phyloP scores from a whole-genome alignment of 2,888 invertebrate genomes.

The Petrophora chlorosata region DNA sequence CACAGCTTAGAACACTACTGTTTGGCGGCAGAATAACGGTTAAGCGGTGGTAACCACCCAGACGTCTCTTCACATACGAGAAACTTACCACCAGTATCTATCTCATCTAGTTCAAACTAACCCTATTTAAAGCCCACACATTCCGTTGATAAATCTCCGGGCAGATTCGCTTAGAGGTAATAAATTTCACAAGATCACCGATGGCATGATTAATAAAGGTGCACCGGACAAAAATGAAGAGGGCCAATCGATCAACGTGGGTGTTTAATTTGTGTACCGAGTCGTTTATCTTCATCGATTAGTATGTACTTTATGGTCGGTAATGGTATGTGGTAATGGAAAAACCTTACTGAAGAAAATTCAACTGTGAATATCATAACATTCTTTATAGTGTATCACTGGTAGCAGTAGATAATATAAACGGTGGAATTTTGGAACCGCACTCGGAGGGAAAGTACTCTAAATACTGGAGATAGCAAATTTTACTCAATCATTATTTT shows the following conservation, averaged over 20 bases:
- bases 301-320: slow-evolving; percentile 42
- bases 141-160: slow-evolving; percentile 76
- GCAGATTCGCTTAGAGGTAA: slow-evolving; percentile 82
- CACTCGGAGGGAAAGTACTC: too few species aligned
- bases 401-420: too few species aligned
- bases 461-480: too few species aligned
- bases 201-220: slow-evolving; percentile 74
- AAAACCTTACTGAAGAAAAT: too few species aligned
- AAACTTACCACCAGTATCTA: background rate
- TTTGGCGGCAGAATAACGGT: too few species aligned
- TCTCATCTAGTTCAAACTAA: slow-evolving; percentile 37
- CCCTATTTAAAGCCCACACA: slow-evolving; percentile 68
- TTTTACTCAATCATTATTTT: too few species aligned
- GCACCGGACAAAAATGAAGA: slow-evolving; percentile 76
- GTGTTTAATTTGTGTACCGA: slow-evolving; percentile 76
- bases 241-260: slow-evolving; percentile 79
- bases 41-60: too few species aligned
- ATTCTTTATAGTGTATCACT: too few species aligned
- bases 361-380: too few species aligned
- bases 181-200: slow-evolving; percentile 81
- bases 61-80: too few species aligned
- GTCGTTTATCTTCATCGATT: slow-evolving; percentile 76
- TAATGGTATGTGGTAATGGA: slow-evolving; percentile 63
- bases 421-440: too few species aligned
- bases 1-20: too few species aligned